These are phyloP conservation scores for Podabrus alpinus DNA, from an alignment of 2,888 invertebrate genomes.

Conservation along the genomic window DNA sequence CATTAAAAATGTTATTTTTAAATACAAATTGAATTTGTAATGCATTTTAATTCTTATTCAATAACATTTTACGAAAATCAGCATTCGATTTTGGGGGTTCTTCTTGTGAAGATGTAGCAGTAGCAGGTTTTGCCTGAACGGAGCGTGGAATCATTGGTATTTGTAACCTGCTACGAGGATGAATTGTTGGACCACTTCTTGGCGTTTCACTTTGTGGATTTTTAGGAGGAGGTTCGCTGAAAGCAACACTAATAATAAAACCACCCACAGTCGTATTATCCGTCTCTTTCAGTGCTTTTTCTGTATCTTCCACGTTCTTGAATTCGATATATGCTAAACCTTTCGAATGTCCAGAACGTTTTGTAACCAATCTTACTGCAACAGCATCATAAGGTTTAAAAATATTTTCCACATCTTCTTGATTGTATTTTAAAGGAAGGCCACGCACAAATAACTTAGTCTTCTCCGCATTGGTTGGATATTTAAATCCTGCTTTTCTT, in stretches of 20 bases:
- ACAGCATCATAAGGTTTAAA: slow-evolving; percentile 76
- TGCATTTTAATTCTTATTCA: slow-evolving; percentile 39
- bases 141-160: slow-evolving; percentile 49
- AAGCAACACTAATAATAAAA: slow-evolving; percentile 69
- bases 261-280: slow-evolving; percentile 73
- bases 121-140: slow-evolving; percentile 33
- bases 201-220: slow-evolving; percentile 36
- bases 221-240: slow-evolving; percentile 70
- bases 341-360: slow-evolving; percentile 85
- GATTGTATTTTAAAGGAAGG: slow-evolving; percentile 72
- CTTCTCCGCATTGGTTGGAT: slow-evolving; percentile 74
- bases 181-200: slow-evolving; percentile 35
- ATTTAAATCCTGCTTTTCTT: slow-evolving; percentile 67
- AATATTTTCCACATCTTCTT: slow-evolving; percentile 72
- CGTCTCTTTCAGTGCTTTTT: slow-evolving; percentile 70
- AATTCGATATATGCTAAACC: slow-evolving; percentile 94
- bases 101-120: slow-evolving; percentile 30
- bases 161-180: slow-evolving; percentile 48
- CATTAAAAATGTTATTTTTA: not conserved
- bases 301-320: slow-evolving; percentile 69
- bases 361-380: slow-evolving; percentile 83
- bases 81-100: slow-evolving; percentile 49
- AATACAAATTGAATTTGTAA: not conserved
- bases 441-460: slow-evolving; percentile 91
- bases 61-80: slow-evolving; percentile 60